Evolutionary conservation across 1,140 invertebrate species (phyloP), one percentile per base, ranked within the genome.

Genomic region (Drosophila fuyamai): DNA sequence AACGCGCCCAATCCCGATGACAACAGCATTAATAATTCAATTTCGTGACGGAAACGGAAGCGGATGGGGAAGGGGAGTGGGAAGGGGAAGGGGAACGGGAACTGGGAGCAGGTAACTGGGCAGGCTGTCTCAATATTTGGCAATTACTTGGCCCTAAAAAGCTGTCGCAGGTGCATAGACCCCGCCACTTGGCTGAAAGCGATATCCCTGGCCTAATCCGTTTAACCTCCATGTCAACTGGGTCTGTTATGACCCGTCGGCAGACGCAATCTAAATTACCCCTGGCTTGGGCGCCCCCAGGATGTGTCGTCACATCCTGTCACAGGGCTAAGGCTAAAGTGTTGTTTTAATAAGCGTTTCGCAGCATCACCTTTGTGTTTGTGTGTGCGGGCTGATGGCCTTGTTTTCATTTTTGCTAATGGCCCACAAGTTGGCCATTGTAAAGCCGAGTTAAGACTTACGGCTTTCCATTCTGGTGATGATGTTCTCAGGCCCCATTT

Each of bases 11-110:
- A 75, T 58, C 76, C 83, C 76, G 88, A 77, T 88, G 83, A 89
- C 83, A 88, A 80, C 83, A 68, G 66, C 78, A 88, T 88, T 88
- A 89, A 88, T 88, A 88, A 88, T 88, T 88, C 83, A 88, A 89
- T 88, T 88, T 88, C 44, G 40, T 74, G 79, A 46, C 59, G 60
- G 59, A 55, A 58, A 41, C 56, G 51, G 40, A 65, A 59, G 23
- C 23, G 63, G 40, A 70, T 57, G 23, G 23, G 18, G 36, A 70
- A 60, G n/a, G 51, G 48, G 63, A 65, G 46, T 12, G n/a, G 29
- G 41, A 46, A 44, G n/a, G 51, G 48, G 63, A 65, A 54, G n/a
- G n/a, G 29, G 41, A 46, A 44, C 18, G 23, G 67, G 44, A 63
- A 65, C 38, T 65, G 38, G 66, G 16, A 62, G 60, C 44, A 40